A percentile compares a stretch with the other conserved stretches of the same genome.
These are phyloP conservation scores for Platycheirus albimanus DNA, from an alignment of 2,888 invertebrate species.

Conservation along the genomic window DNA sequence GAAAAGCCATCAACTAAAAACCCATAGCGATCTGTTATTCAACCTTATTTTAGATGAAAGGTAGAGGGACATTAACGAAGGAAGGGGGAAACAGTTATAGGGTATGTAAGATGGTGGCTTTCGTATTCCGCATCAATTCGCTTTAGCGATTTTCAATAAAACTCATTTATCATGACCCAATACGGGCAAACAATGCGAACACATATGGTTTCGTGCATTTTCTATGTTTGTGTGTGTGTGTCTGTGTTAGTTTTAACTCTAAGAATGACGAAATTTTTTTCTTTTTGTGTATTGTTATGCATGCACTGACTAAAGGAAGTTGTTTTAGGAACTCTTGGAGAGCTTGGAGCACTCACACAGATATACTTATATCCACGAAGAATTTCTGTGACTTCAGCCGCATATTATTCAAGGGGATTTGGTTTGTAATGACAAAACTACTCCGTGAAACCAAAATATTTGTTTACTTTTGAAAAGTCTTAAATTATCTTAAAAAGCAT, in stretches of 20 bases:
- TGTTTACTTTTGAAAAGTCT: too few species aligned
- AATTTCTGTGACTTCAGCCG: too few species aligned
- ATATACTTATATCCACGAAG: not conserved
- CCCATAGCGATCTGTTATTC: slow-evolving; percentile 30
- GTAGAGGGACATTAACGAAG: not conserved
- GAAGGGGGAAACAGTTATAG: too few species aligned
- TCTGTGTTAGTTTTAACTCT: slow-evolving; percentile 11
- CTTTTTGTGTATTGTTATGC: slow-evolving; percentile 32
- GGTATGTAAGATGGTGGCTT: slow-evolving; percentile 35
- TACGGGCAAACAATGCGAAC: slow-evolving; percentile 70
- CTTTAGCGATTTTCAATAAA: slow-evolving; percentile 75
- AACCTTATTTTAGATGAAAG: slow-evolving; percentile 11
- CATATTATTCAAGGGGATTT: too few species aligned
- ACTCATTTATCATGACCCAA: slow-evolving; percentile 75
- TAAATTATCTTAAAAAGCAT: too few species aligned
- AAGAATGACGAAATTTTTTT: slow-evolving; percentile 29
- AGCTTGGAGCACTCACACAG: too few species aligned
- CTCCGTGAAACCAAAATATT: too few species aligned
- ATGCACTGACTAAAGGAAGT: slow-evolving; percentile 32
- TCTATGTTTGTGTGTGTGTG: not conserved
- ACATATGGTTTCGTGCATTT: slow-evolving; percentile 62
- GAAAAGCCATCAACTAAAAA: slow-evolving; percentile 68
- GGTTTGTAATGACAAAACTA: too few species aligned
- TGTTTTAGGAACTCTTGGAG: slow-evolving; percentile 57
- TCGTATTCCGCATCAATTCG: slow-evolving; percentile 74